Base-by-base conservation (phyloP, 2,797 vertebrate genomes). In the Mergus octosetaceus region DNA sequence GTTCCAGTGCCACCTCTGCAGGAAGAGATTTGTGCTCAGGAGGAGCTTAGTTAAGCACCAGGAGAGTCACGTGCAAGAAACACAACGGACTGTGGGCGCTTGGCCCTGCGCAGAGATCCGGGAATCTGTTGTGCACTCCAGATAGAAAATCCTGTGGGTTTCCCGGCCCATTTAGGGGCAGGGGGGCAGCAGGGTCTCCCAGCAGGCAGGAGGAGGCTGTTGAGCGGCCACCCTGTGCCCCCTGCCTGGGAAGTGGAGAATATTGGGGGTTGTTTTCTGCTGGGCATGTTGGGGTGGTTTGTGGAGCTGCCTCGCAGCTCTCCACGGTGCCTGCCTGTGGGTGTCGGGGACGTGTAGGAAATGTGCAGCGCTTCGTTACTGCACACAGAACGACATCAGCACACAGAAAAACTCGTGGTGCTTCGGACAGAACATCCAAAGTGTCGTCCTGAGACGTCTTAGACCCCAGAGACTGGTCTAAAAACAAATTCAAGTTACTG, bases 1-100 rank as follows among this genome's bases (percentile, higher is more conserved):
- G 12, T 97, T 98, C 94, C 96, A 91, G 34, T 98, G 98, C 13
- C 75, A 94, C 1, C 96, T 97, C 34, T 98, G 98, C 20, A 96
- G 94, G 57, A 98, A 98, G 9, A 96, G 96, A 11, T 98, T 98
- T 24, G 97, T 98, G 83, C 98, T 97, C 68, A 96, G 97, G 85
- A 97, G 97, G 92, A 97, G 97, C 57, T 94, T 98, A 43, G 24
- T 97, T 87, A 98, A 97, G 83, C 98, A 98, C 16, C 97, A 97
- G 95, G 96, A 97, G 39, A 97, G 95, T 16, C 98, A 98, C 83
- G 41, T 89, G 4, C 97, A 97, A 71, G 97, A 97, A 58, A 51
- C 81, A 1, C 94, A 82, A 1, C 9, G 92, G 68, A 12, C 68
- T 0, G 7, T 93, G 84, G 56, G 34, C 3, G 14, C 15, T 10